phyloP scores from a whole-genome alignment of 1,140 invertebrate genomes.

The Plectus sambesii region DNA sequence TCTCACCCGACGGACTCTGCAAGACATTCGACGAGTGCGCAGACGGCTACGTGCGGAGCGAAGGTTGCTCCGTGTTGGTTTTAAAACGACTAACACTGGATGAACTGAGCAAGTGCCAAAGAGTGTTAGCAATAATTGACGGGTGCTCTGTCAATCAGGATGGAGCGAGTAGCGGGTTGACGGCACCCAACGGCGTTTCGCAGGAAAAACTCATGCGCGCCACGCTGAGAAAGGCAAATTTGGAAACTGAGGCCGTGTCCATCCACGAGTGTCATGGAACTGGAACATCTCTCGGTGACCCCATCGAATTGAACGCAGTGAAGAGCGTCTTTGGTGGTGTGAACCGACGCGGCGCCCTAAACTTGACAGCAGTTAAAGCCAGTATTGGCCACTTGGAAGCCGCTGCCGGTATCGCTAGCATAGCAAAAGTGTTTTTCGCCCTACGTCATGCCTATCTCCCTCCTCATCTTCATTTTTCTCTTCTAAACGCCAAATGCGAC shows the following conservation, averaged over 20 bases:
- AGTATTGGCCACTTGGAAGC: constrained; percentile 32
- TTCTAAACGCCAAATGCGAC: constrained; percentile 24
- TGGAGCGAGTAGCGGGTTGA: constrained; percentile 54
- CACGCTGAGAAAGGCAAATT: constrained; percentile 63
- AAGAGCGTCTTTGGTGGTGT: constrained; percentile 13
- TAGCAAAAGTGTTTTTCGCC: constrained; percentile 18
- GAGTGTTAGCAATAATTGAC: constrained; percentile 68
- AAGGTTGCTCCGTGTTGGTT: constrained; percentile 67
- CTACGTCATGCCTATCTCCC: constrained; percentile 15
- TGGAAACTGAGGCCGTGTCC: constrained; percentile 62
- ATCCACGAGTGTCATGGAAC: constrained; percentile 92
- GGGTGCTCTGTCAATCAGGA: constrained; percentile 44
- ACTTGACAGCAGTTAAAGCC: constrained; percentile 19
- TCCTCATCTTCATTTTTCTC: constrained; percentile 24
- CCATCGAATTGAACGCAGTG: constrained; percentile 82
- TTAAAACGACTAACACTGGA: constrained; percentile 63
- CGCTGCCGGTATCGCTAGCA: constrained; percentile 23
- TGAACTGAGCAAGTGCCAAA: constrained; percentile 65
- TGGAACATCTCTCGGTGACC: constrained; percentile 76
- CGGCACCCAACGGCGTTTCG: constrained; percentile 69
- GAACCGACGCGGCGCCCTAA: constrained; percentile 15
- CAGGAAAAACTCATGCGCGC: constrained; percentile 69
- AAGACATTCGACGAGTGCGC: constrained; percentile 77
- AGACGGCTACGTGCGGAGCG: constrained; percentile 78
- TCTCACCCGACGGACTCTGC: constrained; percentile 71